Evolutionary conservation across 2,113 vertebrate species (phyloP).

Genomic region (Actenoides lindsayi): DNA sequence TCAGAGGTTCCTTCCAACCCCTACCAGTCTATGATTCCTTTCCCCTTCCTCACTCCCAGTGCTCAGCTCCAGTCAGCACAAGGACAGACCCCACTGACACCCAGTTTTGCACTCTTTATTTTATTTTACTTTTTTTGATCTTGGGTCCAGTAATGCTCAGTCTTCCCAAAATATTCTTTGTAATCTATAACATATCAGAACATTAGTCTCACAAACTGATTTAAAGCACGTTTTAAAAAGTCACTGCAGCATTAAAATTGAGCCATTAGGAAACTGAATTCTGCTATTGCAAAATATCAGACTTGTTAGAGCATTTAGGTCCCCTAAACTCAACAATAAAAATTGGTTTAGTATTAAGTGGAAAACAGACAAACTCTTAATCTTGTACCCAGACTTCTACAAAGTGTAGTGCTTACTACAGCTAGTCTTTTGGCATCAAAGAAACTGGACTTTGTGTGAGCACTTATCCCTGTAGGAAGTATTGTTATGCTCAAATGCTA

Average conservation of each 20-base stretch:
- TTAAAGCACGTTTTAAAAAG: neutral
- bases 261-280: neutral
- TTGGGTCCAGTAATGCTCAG: neutral
- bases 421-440: neutral
- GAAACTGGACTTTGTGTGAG: neutral
- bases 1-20: too few relatives aligned
- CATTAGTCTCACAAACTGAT: neutral
- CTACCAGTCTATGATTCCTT: too few relatives aligned
- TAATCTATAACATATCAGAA: neutral
- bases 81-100: rapidly evolving
- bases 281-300: neutral
- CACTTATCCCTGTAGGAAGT: neutral
- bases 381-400: neutral
- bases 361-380: neutral
- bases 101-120: neutral
- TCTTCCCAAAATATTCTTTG: neutral
- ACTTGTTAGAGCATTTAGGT: neutral
- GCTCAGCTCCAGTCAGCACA: neutral
- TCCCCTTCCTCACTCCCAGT: neutral
- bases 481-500: neutral
- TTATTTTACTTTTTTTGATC: neutral
- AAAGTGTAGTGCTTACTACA: neutral
- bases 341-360: neutral
- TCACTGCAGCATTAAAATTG: neutral
- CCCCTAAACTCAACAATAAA: neutral